Base-by-base conservation (phyloP, 2,888 invertebrate genomes). In the Meandrusa payeni region DNA sequence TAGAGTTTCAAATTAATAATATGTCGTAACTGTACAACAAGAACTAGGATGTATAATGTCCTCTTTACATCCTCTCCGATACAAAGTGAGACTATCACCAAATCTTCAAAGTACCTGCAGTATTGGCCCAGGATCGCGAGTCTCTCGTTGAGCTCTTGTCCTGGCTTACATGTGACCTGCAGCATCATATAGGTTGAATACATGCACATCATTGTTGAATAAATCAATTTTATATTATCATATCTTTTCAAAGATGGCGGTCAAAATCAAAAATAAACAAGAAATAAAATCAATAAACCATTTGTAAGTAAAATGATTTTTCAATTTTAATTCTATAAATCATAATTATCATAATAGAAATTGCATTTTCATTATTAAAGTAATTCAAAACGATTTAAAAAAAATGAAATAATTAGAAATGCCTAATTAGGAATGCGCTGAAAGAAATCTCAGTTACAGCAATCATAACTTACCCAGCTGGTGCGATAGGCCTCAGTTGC, bases 141-240 rank as follows among this genome's bases (percentile, higher is more conserved):
- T 87, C 86, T 64, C 86, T 63, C 32, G 77, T 52, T 15, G 77
- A 61, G 32, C 66, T 64, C 73, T 87, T 85, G 66, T 87, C 86
- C 66, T 81, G 82, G 72, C 69, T 76, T 57, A 81, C 77, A 74
- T 82, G 78, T 46, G 86, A 86, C 81, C 86, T 86, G 86, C 64
- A 57, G 68, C 51, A 54, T 64, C 64, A 67, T 52, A 65, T 54
- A 41, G 40, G 49, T 62, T 61, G 57, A 67, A 59, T 67, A 64
- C 58, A 70, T 61, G 69, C 67, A 71, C 58, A 55, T 24, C 11
- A 23, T 23, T 7, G n/a, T n/a, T n/a, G n/a, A n/a, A n/a, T n/a
- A n/a, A n/a, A n/a, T n/a, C n/a, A n/a, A n/a, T n/a, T n/a, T n/a
- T n/a, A n/a, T n/a, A n/a, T n/a, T n/a, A n/a, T n/a, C n/a, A n/a